Conservation (phyloP, 2,888 invertebrate species). For the Harpalus rufipes region DNA sequence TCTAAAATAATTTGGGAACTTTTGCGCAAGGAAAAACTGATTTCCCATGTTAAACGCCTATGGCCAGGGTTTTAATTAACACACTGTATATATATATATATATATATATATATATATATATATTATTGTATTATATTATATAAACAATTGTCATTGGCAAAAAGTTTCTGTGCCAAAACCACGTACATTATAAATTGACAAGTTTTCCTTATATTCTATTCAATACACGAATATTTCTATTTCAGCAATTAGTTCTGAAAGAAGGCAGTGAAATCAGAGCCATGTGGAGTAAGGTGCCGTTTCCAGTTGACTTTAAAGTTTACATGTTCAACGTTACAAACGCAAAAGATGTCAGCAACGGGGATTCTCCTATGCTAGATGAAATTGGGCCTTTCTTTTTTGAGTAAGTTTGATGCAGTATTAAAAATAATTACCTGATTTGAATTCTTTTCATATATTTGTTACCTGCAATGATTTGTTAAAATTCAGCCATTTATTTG, state of each 20-base stretch:
- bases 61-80: too few species aligned
- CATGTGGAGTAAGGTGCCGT: constrained; percentile 89
- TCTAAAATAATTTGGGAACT: too few species aligned
- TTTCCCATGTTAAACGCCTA: too few species aligned
- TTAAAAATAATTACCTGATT: background rate
- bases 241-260: constrained; percentile 86
- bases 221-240: constrained; percentile 65
- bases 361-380: constrained; percentile 84
- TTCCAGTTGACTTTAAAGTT: constrained; percentile 87
- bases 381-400: constrained; percentile 92
- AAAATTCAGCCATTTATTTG: background rate
- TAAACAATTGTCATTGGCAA: too few species aligned
- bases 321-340: constrained; percentile 92
- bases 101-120: too few species aligned
- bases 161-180: too few species aligned
- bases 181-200: background rate
- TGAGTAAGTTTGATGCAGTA: constrained; percentile 82
- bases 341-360: constrained; percentile 85
- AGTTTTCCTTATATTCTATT: background rate
- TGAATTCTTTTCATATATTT: background rate
- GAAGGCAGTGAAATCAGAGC: constrained; percentile 86
- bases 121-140: too few species aligned
- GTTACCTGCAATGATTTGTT: background rate
- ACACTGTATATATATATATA: too few species aligned
- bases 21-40: too few species aligned